Evolutionary conservation across 2,797 vertebrate genomes (phyloP).

Genomic region (Cebuella pygmaea): DNA sequence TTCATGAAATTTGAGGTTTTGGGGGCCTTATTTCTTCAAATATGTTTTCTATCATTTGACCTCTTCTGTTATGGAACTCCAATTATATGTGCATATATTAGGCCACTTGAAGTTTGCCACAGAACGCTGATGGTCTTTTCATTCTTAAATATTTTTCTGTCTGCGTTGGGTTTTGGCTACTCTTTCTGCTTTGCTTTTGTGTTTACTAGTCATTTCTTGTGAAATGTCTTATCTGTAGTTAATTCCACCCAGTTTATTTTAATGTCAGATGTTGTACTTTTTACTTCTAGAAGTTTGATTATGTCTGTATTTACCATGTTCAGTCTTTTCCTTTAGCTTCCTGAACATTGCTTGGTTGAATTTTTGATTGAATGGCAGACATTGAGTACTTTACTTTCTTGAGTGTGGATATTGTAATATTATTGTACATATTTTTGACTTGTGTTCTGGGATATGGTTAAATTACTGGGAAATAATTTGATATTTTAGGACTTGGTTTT

Average conservation of each 20-base stretch:
- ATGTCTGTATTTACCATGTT: neutral
- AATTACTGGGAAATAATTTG: neutral
- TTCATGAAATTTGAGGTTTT: neutral
- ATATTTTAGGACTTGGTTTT: neutral
- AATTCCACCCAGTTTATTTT: neutral
- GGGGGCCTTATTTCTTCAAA: neutral
- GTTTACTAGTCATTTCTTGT: neutral
- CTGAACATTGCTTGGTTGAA: neutral
- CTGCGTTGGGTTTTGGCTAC: neutral
- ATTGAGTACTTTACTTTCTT: neutral
- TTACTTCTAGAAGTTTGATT: neutral
- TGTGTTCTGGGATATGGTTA: neutral
- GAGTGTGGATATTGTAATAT: neutral
- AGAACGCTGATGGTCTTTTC: neutral
- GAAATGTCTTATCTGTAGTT: neutral
- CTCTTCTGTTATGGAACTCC: neutral
- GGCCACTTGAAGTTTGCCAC: neutral
- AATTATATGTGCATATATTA: neutral
- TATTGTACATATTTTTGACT: neutral
- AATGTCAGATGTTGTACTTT: neutral
- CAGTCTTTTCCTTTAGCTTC: neutral
- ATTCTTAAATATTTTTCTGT: neutral
- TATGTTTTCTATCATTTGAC: neutral
- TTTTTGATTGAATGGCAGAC: neutral
- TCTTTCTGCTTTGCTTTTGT: neutral